Base-by-base conservation (phyloP, 2,888 invertebrate species). In the Eupeodes luniger region DNA sequence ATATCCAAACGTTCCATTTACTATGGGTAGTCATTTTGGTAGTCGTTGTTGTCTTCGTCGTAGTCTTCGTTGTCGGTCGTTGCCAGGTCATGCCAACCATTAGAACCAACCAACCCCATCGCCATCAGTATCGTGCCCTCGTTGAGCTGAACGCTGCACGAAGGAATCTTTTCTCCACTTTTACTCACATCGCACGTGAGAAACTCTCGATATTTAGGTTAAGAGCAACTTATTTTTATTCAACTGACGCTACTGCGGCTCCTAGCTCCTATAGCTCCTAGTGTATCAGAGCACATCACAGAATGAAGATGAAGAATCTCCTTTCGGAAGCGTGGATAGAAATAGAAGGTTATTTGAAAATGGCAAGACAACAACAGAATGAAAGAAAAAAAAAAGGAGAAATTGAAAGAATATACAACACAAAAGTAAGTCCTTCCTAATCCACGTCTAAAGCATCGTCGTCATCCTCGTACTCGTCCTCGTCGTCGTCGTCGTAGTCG, bases 171-270 rank as follows among this genome's bases (percentile, higher is more conserved):
- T 66, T 47, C 14, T 49, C 57, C 62, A 78, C 72, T 75, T 72
- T 53, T 57, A 55, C 75, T 62, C 67, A 67, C 61, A 66, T 36
- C 40, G 80, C 64, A 84, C 84, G 84, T 87, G 87, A 87, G 84
- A 87, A 87, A 87, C 87, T 85, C 76, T 87, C 87, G 84, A 87
- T 87, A 87, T 87, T 84, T 80, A 84, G 87, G 84, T 87, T 87
- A 84, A 84, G 84, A 87, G 80, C 76, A 84, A 84, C 87, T 87
- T 84, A 84, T 87, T 84, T 81, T 80, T 77, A 87, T 84, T 87
- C 84, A 77, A 81, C 70, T 76, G 87, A 69, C 64, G 76, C 34
- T 72, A 55, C 69, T 27, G 59, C 66, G 27, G 27, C 27, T 27
- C 27, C 27, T 27, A 1, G 27, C 27, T 27, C 3, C 27, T 27